Conservation (phyloP, 2,113 vertebrate genomes). For the Oxyura jamaicensis region DNA sequence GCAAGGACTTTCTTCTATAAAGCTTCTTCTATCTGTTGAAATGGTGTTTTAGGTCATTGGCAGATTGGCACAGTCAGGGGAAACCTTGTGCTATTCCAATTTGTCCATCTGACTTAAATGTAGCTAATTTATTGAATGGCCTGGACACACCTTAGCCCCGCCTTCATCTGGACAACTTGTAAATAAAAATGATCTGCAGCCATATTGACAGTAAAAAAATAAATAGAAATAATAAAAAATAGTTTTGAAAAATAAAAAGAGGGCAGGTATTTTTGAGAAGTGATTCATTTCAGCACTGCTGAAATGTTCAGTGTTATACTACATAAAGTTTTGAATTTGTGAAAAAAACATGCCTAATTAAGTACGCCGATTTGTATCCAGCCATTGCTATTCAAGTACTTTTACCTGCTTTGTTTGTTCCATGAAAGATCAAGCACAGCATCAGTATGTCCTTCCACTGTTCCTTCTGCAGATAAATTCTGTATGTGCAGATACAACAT, state of each 20-base stretch:
- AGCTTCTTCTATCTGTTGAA: background rate
- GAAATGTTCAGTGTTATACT: background rate
- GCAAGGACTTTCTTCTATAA: background rate
- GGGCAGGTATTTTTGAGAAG: background rate
- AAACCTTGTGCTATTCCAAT: background rate
- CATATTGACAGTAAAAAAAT: background rate
- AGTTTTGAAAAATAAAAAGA: background rate
- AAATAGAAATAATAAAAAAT: background rate
- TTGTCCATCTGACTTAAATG: background rate
- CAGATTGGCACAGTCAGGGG: background rate
- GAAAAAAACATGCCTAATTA: background rate
- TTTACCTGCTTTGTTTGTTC: slow-evolving; percentile 91
- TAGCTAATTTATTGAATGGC: background rate
- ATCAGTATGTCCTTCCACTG: slow-evolving; percentile 85
- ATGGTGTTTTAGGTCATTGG: background rate
- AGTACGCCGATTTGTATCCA: background rate
- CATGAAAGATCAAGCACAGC: slow-evolving; percentile 95
- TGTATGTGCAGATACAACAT: slow-evolving; percentile 59
- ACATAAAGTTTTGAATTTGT: background rate
- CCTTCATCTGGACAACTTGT: background rate
- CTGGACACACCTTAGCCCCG: background rate
- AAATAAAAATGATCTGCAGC: background rate
- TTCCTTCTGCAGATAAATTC: slow-evolving; percentile 76
- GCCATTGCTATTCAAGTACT: background rate
- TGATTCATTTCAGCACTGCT: background rate